Conservation (phyloP, 2,797 vertebrate species). For the Enteromius viviparus region DNA sequence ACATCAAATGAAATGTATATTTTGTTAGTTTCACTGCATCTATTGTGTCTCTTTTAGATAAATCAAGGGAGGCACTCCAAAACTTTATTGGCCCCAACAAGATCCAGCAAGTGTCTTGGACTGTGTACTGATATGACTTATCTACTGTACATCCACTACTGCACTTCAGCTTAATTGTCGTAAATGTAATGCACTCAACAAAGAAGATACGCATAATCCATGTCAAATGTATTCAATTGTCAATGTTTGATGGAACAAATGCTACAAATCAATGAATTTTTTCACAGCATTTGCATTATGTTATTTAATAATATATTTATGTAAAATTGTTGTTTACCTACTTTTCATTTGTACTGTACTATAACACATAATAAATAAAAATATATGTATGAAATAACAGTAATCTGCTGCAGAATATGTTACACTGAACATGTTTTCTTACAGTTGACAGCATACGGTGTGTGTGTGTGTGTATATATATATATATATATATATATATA, state of each 20-base stretch:
- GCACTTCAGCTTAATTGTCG: not conserved
- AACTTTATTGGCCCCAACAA: constrained; percentile 78
- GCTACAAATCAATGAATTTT: not conserved
- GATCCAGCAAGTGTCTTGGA: constrained; percentile 85
- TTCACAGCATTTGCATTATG: not conserved
- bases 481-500: no score
- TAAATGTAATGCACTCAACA: not conserved
- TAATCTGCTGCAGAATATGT: not conserved
- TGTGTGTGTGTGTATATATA: no score
- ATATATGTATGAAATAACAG: not conserved
- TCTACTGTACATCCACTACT: not conserved
- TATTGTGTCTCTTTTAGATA: constrained; percentile 72
- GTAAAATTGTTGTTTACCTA: not conserved
- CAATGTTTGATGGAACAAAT: not conserved
- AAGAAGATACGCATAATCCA: not conserved
- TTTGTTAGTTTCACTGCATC: not conserved
- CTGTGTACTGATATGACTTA: constrained; percentile 75
- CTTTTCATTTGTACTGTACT: not conserved
- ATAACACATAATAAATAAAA: not conserved
- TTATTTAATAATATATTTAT: not conserved
- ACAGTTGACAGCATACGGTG: not conserved
- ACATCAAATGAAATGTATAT: not conserved
- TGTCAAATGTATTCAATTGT: not conserved
- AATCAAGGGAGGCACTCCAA: constrained; percentile 79
- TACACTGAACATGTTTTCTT: not conserved